Evolutionary conservation across 2,113 vertebrate genomes (phyloP).

Genomic region (Hydropotes inermis): DNA sequence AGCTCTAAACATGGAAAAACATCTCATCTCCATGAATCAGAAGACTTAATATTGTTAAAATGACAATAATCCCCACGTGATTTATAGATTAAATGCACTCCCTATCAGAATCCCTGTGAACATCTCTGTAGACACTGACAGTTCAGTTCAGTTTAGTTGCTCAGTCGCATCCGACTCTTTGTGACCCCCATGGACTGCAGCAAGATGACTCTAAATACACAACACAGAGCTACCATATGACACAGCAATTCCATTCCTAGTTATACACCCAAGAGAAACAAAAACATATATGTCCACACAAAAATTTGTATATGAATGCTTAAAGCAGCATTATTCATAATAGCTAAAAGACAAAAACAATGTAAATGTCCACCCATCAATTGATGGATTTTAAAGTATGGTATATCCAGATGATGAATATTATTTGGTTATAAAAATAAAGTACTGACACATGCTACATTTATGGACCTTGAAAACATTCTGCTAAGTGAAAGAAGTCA

Average conservation of each 20-base stretch:
- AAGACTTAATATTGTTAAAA: not conserved
- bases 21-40: not conserved
- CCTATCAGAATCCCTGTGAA: not conserved
- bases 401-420: not conserved
- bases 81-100: not conserved
- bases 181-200: not conserved
- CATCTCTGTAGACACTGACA: not conserved
- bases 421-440: not conserved
- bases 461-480: not conserved
- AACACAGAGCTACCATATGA: not conserved
- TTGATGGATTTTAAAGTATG: not conserved
- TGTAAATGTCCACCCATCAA: not conserved
- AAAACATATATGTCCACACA: not conserved
- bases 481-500: conserved; percentile 6
- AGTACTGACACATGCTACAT: not conserved
- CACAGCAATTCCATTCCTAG: not conserved
- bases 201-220: not conserved
- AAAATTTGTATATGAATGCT: not conserved
- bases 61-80: not conserved
- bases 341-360: not conserved
- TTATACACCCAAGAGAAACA: not conserved
- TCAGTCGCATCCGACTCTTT: not conserved
- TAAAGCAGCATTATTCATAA: not conserved
- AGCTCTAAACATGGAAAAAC: not conserved
- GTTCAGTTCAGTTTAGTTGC: not conserved